These are phyloP conservation scores for Mastacembelus armatus DNA, from an alignment of 2,797 vertebrate species.

Conservation along the genomic window DNA sequence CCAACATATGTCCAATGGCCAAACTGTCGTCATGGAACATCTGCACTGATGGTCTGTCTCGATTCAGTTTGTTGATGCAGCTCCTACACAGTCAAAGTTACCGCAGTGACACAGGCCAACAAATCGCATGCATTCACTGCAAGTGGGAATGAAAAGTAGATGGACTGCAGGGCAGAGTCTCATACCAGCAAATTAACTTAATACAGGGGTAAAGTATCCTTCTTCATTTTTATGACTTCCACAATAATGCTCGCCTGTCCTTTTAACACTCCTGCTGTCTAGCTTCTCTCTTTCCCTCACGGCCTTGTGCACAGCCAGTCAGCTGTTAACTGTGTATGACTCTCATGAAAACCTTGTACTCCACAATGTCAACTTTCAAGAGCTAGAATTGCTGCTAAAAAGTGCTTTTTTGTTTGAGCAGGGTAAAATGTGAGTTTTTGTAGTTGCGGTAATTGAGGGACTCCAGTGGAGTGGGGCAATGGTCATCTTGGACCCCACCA, in stretches of 20 bases:
- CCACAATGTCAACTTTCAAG: slow-evolving; percentile 23
- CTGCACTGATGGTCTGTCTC: too few species aligned
- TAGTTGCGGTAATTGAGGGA: neutral
- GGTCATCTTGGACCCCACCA: slow-evolving; percentile 30
- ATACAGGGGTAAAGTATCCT: slow-evolving; percentile 7
- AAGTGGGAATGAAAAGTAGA: slow-evolving; percentile 28
- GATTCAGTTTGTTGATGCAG: neutral
- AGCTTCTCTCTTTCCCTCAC: slow-evolving; percentile 12
- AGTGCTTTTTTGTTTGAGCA: neutral
- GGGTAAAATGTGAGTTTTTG: slow-evolving; percentile 7
- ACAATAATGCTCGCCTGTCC: slow-evolving; percentile 10
- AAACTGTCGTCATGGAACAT: too few species aligned
- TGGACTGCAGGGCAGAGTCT: slow-evolving; percentile 10
- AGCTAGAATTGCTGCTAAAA: slow-evolving; percentile 18
- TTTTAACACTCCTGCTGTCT: slow-evolving; percentile 29
- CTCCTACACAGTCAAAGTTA: slow-evolving; percentile 7
- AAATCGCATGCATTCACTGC: slow-evolving; percentile 5
- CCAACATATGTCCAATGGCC: too few species aligned
- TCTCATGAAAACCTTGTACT: slow-evolving; percentile 7
- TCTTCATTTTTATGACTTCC: slow-evolving; percentile 18
- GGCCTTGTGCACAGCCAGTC: slow-evolving; percentile 23
- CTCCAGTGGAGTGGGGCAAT: slow-evolving; percentile 9
- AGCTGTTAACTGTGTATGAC: slow-evolving; percentile 11
- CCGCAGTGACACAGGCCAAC: slow-evolving; percentile 1
- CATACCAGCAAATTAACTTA: slow-evolving; percentile 12